Evolutionary conservation across 2,888 invertebrate genomes (phyloP).

Genomic region (Hypolimnas misippus): DNA sequence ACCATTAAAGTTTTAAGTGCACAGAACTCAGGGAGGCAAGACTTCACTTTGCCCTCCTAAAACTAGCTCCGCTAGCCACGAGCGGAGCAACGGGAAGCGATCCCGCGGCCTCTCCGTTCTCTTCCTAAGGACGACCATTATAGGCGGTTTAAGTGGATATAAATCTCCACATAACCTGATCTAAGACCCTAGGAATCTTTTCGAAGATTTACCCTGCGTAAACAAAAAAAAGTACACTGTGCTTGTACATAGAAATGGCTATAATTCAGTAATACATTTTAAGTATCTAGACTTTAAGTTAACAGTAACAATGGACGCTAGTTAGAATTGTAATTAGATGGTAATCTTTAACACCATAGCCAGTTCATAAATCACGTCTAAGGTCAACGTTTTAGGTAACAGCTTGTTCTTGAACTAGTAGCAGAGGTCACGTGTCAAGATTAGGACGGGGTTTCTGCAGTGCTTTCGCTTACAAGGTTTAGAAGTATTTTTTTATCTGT

Average conservation of each 20-base stretch:
- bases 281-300: neutral
- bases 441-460: conserved; percentile 19
- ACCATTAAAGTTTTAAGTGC: no score
- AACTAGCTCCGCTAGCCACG: no score
- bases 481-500: conserved; percentile 3
- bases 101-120: no score
- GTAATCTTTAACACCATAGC: conserved; percentile 27
- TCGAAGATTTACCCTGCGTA: no score
- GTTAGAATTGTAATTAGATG: conserved; percentile 18
- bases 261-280: neutral
- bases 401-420: conserved; percentile 24
- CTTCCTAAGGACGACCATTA: no score
- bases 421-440: conserved; percentile 23
- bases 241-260: neutral
- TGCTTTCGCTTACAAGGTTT: conserved; percentile 2
- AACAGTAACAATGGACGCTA: conserved; percentile 5
- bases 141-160: no score
- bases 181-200: no score
- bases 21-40: no score
- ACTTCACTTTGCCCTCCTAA: no score
- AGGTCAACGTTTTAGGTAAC: conserved; percentile 15
- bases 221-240: no score
- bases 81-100: no score
- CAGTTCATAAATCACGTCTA: conserved; percentile 25
- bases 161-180: no score